These are phyloP conservation scores for Babyrousa celebensis DNA, from an alignment of 2,797 vertebrate genomes.

Conservation along the genomic window DNA sequence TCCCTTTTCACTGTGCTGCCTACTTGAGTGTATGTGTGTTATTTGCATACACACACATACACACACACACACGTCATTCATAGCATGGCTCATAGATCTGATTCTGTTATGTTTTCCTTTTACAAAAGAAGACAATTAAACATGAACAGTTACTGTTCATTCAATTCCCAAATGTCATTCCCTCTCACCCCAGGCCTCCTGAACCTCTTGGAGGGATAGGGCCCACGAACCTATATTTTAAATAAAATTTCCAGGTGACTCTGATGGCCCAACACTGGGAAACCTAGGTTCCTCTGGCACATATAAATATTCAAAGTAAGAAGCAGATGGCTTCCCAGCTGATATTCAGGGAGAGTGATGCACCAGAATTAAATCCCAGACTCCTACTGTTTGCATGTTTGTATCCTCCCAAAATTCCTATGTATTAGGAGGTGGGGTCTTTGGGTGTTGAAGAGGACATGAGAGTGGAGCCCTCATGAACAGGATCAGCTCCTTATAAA, in stretches of 20 bases:
- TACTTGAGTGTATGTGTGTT: background rate
- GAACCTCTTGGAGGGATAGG: background rate
- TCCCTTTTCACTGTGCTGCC: background rate
- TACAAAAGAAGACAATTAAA: background rate
- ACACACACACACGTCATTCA: background rate
- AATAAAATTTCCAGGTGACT: background rate
- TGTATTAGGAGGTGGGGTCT: background rate
- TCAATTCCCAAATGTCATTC: background rate
- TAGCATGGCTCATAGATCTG: background rate
- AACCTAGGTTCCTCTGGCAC: background rate
- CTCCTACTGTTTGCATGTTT: background rate
- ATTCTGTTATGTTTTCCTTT: background rate
- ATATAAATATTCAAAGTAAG: background rate
- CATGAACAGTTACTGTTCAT: background rate
- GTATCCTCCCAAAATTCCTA: background rate
- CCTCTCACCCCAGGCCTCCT: background rate
- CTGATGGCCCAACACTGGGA: background rate
- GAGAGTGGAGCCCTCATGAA: background rate
- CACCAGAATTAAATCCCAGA: background rate
- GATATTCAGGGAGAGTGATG: background rate
- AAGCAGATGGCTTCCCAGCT: background rate
- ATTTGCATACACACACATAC: background rate
- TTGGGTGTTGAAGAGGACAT: background rate
- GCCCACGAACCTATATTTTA: background rate
- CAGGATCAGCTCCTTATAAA: background rate